Evolutionary conservation across 2,888 invertebrate genomes (phyloP).

Genomic region (Lasioglossum oenotherae): DNA sequence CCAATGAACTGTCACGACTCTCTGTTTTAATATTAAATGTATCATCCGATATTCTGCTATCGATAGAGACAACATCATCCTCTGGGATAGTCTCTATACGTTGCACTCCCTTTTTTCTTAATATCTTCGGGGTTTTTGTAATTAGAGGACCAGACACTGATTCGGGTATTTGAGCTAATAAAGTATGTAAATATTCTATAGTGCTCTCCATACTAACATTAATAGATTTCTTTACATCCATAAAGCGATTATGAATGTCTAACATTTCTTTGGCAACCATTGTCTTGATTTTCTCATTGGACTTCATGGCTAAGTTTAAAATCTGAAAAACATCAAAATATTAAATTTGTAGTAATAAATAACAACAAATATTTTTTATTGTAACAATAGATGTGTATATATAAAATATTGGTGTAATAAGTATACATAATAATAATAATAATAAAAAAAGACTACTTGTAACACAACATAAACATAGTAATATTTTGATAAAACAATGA

Average conservation of each 20-base stretch:
- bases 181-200: slow-evolving; percentile 59
- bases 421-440: neutral
- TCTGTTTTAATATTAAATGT: neutral
- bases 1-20: slow-evolving; percentile 9
- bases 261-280: slow-evolving; percentile 67
- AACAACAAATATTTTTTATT: neutral
- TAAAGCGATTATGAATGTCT: slow-evolving; percentile 50
- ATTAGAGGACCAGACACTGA: slow-evolving; percentile 72
- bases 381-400: neutral
- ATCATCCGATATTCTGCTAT: neutral
- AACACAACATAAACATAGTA: neutral
- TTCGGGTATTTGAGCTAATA: slow-evolving; percentile 72
- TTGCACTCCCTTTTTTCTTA: slow-evolving; percentile 66
- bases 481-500: neutral
- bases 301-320: slow-evolving; percentile 63
- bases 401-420: neutral
- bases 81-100: slow-evolving; percentile 80
- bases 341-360: neutral
- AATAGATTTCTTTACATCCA: slow-evolving; percentile 58
- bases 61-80: slow-evolving; percentile 63
- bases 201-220: slow-evolving; percentile 52
- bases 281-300: slow-evolving; percentile 65
- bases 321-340: slow-evolving; percentile 17
- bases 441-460: neutral
- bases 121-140: slow-evolving; percentile 77